These are phyloP conservation scores for Progne subis DNA, from an alignment of 2,113 vertebrate genomes.

Conservation along the genomic window DNA sequence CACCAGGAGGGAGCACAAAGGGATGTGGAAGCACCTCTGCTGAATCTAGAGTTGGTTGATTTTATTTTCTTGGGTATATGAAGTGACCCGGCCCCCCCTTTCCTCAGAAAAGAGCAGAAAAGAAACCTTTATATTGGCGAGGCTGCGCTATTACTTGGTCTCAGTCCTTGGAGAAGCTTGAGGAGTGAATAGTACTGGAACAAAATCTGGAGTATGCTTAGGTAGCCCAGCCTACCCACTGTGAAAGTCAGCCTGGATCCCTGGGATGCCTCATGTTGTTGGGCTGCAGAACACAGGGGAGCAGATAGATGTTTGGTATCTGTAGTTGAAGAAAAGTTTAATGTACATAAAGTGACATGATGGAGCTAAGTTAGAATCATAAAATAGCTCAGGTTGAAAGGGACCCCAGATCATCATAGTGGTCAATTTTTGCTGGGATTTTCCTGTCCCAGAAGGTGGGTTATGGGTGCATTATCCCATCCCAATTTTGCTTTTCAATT, in stretches of 20 bases:
- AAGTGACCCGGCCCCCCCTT: rapidly evolving
- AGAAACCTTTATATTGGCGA: neutral
- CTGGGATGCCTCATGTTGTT: neutral
- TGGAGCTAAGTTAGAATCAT: neutral
- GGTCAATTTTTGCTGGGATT: neutral
- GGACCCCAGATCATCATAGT: neutral
- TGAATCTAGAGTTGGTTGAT: neutral
- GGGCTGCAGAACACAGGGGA: neutral
- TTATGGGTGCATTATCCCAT: neutral
- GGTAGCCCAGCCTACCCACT: neutral
- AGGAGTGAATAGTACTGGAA: neutral
- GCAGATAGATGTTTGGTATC: neutral
- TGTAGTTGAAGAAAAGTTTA: neutral
- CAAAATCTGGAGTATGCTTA: neutral
- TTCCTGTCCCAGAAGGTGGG: neutral
- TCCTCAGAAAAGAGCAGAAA: neutral
- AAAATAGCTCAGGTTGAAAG: neutral
- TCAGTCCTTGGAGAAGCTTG: neutral
- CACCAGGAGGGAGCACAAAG: rapidly evolving
- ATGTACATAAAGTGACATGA: no score
- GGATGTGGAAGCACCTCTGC: neutral
- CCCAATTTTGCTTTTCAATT: neutral
- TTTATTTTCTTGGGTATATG: neutral
- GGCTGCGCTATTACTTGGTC: neutral
- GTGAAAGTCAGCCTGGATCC: neutral